Evolutionary conservation across 30 jellyfish, hydroid and myxozoan species (phyloP).

Genomic region (Cassiopea andromeda): DNA sequence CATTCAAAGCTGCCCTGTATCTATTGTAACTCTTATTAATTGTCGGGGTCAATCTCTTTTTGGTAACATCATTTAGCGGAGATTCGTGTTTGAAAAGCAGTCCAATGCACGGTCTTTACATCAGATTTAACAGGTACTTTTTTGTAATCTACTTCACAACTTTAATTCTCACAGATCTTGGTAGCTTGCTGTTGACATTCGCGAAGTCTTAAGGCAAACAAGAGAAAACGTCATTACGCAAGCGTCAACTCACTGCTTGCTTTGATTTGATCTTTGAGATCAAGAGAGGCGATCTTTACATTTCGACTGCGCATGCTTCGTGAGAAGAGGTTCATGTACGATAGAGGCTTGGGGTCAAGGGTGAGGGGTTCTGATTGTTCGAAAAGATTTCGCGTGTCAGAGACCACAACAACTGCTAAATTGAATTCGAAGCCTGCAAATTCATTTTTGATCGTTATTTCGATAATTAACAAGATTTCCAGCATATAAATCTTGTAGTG

Average conservation of each 20-base stretch:
- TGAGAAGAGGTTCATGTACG: too few species aligned
- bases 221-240: not conserved
- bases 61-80: not conserved
- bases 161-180: not conserved
- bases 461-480: too few species aligned
- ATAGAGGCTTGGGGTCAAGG: too few species aligned
- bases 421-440: too few species aligned
- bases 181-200: constrained; percentile 4
- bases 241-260: not conserved
- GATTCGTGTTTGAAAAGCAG: not conserved
- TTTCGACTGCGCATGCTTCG: too few species aligned
- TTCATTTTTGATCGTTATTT: too few species aligned
- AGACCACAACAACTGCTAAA: too few species aligned
- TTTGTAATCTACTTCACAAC: not conserved
- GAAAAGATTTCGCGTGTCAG: too few species aligned
- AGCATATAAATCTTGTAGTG: too few species aligned
- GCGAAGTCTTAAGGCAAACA: not conserved
- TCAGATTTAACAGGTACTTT: constrained; percentile 15
- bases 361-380: too few species aligned
- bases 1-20: not conserved
- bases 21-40: not conserved
- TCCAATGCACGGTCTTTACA: not conserved
- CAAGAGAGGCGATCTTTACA: too few species aligned
- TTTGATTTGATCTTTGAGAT: not conserved
- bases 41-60: not conserved